phyloP scores from a whole-genome alignment of 2,113 vertebrate genomes.

The Colossoma macropomum region DNA sequence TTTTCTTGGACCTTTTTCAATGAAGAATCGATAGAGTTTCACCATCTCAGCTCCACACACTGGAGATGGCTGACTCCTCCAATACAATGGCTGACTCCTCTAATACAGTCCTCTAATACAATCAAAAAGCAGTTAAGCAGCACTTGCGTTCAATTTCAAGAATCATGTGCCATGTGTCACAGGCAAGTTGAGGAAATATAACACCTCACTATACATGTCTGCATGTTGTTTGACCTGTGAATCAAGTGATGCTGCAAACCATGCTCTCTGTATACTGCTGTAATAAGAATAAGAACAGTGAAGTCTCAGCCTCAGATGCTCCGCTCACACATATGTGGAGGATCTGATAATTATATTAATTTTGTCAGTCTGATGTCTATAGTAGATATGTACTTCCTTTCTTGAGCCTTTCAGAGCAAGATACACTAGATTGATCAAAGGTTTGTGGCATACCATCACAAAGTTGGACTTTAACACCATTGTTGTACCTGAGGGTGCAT shows the following conservation, averaged over 20 bases:
- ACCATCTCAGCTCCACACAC: slow-evolving; percentile 18
- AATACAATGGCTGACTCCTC: slow-evolving; percentile 35
- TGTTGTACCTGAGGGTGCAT: too few species aligned
- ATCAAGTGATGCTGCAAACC: slow-evolving; percentile 8
- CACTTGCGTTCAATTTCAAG: slow-evolving; percentile 35
- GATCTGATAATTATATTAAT: too few species aligned
- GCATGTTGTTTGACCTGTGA: background rate
- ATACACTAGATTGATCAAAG: too few species aligned
- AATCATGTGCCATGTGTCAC: background rate
- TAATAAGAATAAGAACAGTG: too few species aligned
- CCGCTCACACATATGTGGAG: too few species aligned
- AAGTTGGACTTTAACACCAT: too few species aligned
- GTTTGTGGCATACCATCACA: background rate
- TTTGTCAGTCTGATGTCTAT: too few species aligned
- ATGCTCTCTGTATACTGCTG: too few species aligned
- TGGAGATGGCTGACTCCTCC: slow-evolving; percentile 19
- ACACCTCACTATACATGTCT: slow-evolving; percentile 3
- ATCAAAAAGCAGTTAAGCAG: slow-evolving; percentile 51
- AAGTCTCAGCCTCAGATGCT: too few species aligned
- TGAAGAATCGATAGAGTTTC: slow-evolving; percentile 43
- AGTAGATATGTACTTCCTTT: too few species aligned
- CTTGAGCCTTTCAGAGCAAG: too few species aligned
- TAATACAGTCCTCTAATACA: slow-evolving; percentile 14
- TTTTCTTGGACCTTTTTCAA: slow-evolving; percentile 39
- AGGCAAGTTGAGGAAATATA: slow-evolving; percentile 39